A percentile compares a stretch with the other conserved stretches of the same genome.
These are phyloP conservation scores for Rhipidura dahli DNA, from an alignment of 2,113 vertebrate genomes.

Conservation along the genomic window DNA sequence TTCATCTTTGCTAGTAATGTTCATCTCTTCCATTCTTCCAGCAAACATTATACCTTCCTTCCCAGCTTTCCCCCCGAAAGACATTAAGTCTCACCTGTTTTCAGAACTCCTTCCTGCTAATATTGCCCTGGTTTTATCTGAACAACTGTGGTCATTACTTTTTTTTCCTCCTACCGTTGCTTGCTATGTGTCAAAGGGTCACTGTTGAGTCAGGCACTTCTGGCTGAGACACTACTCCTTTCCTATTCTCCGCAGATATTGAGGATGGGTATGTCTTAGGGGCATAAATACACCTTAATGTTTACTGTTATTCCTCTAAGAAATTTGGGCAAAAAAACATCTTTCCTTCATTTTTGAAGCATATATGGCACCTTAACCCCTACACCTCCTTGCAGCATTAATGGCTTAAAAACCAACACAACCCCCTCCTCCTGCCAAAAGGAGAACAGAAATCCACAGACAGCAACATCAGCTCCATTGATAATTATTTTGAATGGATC, in stretches of 20 bases:
- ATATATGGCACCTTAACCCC: background rate
- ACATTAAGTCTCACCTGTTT: background rate
- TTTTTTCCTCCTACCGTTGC: background rate
- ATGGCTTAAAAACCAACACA: background rate
- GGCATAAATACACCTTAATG: background rate
- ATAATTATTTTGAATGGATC: background rate
- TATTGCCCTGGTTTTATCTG: background rate
- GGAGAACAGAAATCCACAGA: background rate
- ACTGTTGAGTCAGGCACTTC: background rate
- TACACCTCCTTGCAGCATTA: background rate
- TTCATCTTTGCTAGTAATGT: background rate
- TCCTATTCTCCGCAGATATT: background rate
- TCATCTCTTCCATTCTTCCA: background rate
- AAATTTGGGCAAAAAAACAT: background rate
- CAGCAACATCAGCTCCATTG: background rate
- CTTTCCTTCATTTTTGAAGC: background rate
- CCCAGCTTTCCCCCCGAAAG: background rate
- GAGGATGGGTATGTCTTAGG: background rate
- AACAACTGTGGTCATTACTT: background rate
- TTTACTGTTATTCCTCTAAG: background rate
- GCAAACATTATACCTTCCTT: background rate
- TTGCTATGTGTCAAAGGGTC: background rate
- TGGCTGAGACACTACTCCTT: background rate
- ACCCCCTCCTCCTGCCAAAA: background rate
- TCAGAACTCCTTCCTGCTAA: background rate